These are phyloP conservation scores for Megaceryle alcyon DNA, from an alignment of 2,797 vertebrate species.

Conservation along the genomic window DNA sequence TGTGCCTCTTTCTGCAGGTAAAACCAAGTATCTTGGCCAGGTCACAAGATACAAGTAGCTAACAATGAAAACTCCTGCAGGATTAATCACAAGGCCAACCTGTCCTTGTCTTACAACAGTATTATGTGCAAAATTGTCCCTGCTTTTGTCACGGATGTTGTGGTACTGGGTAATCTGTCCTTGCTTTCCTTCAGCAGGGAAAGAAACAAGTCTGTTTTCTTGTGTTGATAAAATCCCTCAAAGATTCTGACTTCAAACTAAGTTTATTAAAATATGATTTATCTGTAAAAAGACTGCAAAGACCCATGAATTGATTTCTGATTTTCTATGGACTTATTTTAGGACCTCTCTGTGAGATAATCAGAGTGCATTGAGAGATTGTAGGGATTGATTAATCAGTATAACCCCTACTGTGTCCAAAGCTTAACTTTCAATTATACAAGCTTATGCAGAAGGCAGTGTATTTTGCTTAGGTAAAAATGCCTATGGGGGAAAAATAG, in stretches of 20 bases:
- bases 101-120: background rate
- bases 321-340: slow-evolving; percentile 56
- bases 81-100: background rate
- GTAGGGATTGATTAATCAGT: slow-evolving; percentile 54
- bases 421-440: slow-evolving; percentile 47
- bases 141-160: background rate
- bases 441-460: background rate
- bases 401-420: slow-evolving; percentile 7
- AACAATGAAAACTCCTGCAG: background rate
- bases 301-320: slow-evolving; percentile 28
- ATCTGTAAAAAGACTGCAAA: slow-evolving; percentile 12
- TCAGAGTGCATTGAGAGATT: slow-evolving; percentile 42
- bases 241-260: background rate
- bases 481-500: background rate
- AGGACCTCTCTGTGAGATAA: slow-evolving; percentile 46
- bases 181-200: background rate
- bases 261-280: slow-evolving; percentile 35
- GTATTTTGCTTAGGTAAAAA: slow-evolving; percentile 26
- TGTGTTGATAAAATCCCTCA: background rate
- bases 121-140: background rate
- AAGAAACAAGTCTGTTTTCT: background rate
- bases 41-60: background rate
- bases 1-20: background rate
- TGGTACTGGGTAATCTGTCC: background rate
- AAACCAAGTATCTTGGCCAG: background rate